These are phyloP conservation scores for Cryptosula pallasiana DNA, from an alignment of 2,888 invertebrate species.

Conservation along the genomic window DNA sequence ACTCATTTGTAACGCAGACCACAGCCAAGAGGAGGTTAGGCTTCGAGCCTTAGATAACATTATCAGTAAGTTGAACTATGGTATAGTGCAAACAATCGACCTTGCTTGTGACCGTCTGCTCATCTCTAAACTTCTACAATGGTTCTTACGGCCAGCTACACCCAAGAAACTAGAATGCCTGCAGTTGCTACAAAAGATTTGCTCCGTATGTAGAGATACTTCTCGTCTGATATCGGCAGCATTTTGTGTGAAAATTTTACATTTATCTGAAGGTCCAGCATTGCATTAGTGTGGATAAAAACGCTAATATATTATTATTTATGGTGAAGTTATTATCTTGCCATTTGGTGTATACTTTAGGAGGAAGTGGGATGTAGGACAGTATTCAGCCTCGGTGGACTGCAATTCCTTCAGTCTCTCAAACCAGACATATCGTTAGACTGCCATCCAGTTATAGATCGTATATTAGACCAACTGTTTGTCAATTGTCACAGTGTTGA, in stretches of 20 bases:
- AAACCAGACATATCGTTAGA: conserved; percentile 36
- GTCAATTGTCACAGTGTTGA: background rate
- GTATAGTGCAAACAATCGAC: conserved; percentile 47
- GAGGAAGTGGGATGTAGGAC: conserved; percentile 44
- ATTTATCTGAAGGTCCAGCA: too few relatives aligned
- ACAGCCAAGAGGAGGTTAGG: conserved; percentile 49
- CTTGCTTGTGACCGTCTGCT: conserved; percentile 48
- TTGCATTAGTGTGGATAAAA: too few relatives aligned
- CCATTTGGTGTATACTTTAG: too few relatives aligned
- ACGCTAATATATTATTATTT: too few relatives aligned
- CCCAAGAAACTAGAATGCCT: conserved; percentile 41
- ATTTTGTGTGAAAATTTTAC: too few relatives aligned
- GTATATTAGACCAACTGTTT: conserved; percentile 44
- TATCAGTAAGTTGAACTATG: conserved; percentile 47
- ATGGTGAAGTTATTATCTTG: too few relatives aligned
- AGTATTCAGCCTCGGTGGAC: conserved; percentile 45
- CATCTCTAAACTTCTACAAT: conserved; percentile 48
- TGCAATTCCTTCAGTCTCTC: conserved; percentile 47
- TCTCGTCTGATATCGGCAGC: too few relatives aligned
- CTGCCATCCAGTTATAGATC: conserved; percentile 42
- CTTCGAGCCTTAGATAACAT: conserved; percentile 48
- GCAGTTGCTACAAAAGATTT: conserved; percentile 37
- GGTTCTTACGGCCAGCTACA: conserved; percentile 49
- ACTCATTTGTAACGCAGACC: conserved; percentile 35
- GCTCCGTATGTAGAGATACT: conserved; percentile 37